A percentile compares a stretch with the other conserved stretches of the same genome.
phyloP scores from a whole-genome alignment of 2,888 invertebrate species.

The Cabera pusaria region DNA sequence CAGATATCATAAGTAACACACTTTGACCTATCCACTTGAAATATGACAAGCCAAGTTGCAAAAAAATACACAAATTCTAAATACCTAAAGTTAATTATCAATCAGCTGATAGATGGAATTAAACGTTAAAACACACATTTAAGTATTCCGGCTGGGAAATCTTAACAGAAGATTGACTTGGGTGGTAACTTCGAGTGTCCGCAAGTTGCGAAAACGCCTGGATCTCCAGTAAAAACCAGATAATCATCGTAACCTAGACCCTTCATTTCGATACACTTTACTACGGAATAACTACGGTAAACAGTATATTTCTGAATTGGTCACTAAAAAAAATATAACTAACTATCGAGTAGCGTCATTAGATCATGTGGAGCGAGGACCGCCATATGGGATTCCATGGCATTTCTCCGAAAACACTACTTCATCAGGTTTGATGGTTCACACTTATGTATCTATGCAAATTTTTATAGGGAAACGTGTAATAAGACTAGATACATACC shows the following conservation, averaged over 20 bases:
- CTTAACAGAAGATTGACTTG: constrained; percentile 36
- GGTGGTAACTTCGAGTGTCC: constrained; percentile 41
- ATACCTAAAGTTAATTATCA: constrained; percentile 11
- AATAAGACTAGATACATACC: constrained; percentile 57
- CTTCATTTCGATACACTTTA: constrained; percentile 31
- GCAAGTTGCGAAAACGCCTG: constrained; percentile 58
- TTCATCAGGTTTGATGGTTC: constrained; percentile 66
- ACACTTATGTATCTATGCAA: constrained; percentile 41
- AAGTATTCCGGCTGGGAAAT: constrained; percentile 13
- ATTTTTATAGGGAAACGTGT: constrained; percentile 40
- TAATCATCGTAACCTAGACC: constrained; percentile 65
- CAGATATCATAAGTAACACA: constrained; percentile 2
- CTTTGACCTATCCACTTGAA: constrained; percentile 8
- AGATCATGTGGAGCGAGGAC: constrained; percentile 81
- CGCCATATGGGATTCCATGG: constrained; percentile 83
- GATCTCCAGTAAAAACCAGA: constrained; percentile 58
- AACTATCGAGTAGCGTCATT: constrained; percentile 72
- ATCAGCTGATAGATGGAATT: constrained; percentile 26
- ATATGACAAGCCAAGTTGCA: constrained; percentile 10
- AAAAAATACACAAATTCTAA: constrained; percentile 3
- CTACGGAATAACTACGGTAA: constrained; percentile 23
- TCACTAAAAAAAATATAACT: constrained; percentile 43
- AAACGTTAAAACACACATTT: constrained; percentile 17
- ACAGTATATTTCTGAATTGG: constrained; percentile 38
- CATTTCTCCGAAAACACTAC: constrained; percentile 78